These are phyloP conservation scores for Capromys pilorides DNA, from an alignment of 2,797 vertebrate genomes.

Conservation along the genomic window DNA sequence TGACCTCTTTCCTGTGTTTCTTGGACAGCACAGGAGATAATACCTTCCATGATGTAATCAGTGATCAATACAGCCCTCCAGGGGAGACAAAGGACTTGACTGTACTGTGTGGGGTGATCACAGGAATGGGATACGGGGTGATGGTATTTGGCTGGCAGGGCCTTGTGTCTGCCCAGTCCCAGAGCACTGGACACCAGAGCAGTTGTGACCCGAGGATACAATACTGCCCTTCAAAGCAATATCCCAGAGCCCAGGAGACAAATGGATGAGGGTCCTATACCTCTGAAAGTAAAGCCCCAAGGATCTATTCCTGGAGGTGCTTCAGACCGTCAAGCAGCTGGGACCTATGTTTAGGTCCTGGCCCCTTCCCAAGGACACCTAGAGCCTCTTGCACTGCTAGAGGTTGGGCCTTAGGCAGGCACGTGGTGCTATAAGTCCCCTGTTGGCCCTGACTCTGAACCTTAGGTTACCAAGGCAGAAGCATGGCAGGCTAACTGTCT, in stretches of 20 bases:
- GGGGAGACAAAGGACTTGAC: background rate
- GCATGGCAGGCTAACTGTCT: no score
- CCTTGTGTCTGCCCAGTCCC: background rate
- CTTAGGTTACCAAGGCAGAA: no score
- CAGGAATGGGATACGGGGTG: background rate
- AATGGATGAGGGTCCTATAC: conserved; percentile 88
- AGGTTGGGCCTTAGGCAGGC: background rate
- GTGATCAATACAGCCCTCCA: background rate
- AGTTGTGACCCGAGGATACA: background rate
- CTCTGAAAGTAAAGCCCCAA: conserved; percentile 89
- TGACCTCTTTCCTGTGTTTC: background rate
- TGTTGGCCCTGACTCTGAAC: no score
- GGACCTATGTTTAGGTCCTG: conserved; percentile 93
- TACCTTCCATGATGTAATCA: background rate
- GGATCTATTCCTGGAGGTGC: conserved; percentile 88
- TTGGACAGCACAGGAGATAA: background rate
- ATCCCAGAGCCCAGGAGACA: conserved; percentile 87
- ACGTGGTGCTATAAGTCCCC: no score
- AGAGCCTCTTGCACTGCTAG: background rate
- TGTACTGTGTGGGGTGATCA: fast-evolving
- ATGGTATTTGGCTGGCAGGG: background rate
- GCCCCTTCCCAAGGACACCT: fast-evolving
- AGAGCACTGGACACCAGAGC: background rate
- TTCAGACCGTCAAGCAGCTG: conserved; percentile 87
- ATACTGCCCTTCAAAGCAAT: conserved; percentile 87